Conservation (phyloP, 2,888 invertebrate genomes). For the Piscicola geometra region DNA sequence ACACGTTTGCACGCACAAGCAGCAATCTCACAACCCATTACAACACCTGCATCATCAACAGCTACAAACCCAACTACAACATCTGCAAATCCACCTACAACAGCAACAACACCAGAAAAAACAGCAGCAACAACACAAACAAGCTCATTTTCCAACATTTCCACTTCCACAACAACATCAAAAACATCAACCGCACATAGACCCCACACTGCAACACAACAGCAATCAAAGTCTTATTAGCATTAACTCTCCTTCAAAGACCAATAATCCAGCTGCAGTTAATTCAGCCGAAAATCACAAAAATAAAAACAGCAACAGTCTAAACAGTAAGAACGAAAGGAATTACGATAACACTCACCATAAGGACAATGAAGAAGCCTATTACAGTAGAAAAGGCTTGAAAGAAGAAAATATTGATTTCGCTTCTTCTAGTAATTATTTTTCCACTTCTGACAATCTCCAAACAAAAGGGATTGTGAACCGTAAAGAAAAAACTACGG, state of each 20-base stretch:
- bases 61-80: not conserved
- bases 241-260: conserved; percentile 12
- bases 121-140: not conserved
- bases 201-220: not conserved
- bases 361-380: too few species aligned
- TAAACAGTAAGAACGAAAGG: too few species aligned
- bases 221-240: not conserved
- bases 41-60: not conserved
- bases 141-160: not conserved
- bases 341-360: too few species aligned
- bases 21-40: too few species aligned
- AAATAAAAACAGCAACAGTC: not conserved
- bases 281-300: not conserved
- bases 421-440: too few species aligned
- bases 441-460: too few species aligned
- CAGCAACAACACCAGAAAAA: not conserved
- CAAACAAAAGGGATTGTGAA: too few species aligned
- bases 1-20: too few species aligned
- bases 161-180: not conserved
- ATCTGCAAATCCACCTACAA: not conserved
- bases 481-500: too few species aligned
- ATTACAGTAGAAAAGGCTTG: too few species aligned
- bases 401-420: too few species aligned
- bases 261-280: not conserved
- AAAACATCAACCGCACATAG: not conserved